Base-by-base conservation (phyloP, 2,113 vertebrate genomes). In the Steatornis caripensis region DNA sequence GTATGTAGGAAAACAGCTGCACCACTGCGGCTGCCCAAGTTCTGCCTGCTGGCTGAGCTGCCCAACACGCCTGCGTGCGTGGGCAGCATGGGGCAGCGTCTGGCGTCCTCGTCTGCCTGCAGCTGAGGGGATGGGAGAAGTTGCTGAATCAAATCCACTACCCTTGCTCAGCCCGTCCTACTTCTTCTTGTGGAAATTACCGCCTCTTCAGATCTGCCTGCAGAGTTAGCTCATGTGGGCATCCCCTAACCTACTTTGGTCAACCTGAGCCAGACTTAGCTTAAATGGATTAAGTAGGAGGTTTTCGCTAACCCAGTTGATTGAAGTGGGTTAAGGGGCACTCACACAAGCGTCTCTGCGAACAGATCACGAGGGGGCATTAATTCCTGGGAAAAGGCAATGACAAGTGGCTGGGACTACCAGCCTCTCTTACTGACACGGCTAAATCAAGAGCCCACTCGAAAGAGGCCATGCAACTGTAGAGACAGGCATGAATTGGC, bases 251-350 rank as follows among this genome's bases (percentile, higher is more conserved):
- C 89, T 79, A 89, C 94, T 79, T 93, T 0, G 48, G 91, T 87
- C 89, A 94, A 48, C 72, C 61, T 46, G 53, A 88, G 81, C 84
- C 93, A 97, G 89, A 60, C 87, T 89, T 90, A 92, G 55, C 85
- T 75, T 89, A 94, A 95, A 94, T 89, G 84, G 91, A 96, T 96
- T 79, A 94, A 94, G 87, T 39, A 46, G 91, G 86, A 96, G 91
- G 86, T 46, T 82, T 93, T 81, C 79, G 89, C 87, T 95, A 96
- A 85, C 93, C 24, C 45, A 10, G 81, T 84, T 91, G 80, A 92
- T 21, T 91, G 94, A 96, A 95, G 89, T 82, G 84, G 65, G 84
- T 91, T 96, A 92, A 91, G 65, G 89, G 81, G 61, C 68, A 68
- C 64, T 81, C 85, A 41, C 32, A 77, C 55, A 64, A 57, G 72